phyloP scores from a whole-genome alignment of 2,888 invertebrate genomes.

The Conus canariensis region DNA sequence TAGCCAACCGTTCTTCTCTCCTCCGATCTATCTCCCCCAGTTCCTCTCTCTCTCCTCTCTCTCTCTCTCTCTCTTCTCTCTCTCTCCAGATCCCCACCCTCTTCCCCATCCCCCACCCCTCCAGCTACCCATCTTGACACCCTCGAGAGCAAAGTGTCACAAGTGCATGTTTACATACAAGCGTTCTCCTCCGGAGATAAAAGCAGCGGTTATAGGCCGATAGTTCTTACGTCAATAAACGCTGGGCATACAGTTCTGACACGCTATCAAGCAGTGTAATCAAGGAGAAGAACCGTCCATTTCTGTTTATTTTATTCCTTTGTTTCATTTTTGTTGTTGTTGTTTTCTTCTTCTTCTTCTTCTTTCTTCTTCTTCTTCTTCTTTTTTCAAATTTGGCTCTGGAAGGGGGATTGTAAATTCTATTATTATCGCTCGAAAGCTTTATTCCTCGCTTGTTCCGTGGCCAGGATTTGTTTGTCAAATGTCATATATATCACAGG shows the following conservation, averaged over 20 bases:
- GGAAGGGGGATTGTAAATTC: neutral
- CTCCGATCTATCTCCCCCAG: neutral
- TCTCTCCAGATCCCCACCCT: no score
- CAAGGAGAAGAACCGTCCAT: neutral
- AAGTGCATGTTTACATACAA: slow-evolving; percentile 15
- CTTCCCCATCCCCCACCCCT: no score
- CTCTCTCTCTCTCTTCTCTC: no score
- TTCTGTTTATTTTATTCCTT: neutral
- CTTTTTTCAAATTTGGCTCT: no score
- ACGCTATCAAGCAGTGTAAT: neutral
- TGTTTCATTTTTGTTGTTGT: no score
- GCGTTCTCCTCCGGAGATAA: neutral
- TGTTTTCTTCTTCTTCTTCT: no score
- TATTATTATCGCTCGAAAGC: neutral
- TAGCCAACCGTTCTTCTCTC: no score
- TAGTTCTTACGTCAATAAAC: slow-evolving; percentile 12
- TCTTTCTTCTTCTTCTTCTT: no score
- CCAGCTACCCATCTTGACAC: neutral
- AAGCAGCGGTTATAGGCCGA: neutral
- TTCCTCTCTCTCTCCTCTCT: neutral
- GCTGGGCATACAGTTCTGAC: neutral
- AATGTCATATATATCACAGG: neutral
- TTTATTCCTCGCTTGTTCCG: neutral
- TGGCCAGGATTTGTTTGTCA: slow-evolving; percentile 2
- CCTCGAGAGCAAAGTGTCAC: neutral